Percentiles rank a stretch among this genome's conserved stretches.
Conservation (phyloP, 2,888 invertebrate genomes). For the Acleris holmiana region DNA sequence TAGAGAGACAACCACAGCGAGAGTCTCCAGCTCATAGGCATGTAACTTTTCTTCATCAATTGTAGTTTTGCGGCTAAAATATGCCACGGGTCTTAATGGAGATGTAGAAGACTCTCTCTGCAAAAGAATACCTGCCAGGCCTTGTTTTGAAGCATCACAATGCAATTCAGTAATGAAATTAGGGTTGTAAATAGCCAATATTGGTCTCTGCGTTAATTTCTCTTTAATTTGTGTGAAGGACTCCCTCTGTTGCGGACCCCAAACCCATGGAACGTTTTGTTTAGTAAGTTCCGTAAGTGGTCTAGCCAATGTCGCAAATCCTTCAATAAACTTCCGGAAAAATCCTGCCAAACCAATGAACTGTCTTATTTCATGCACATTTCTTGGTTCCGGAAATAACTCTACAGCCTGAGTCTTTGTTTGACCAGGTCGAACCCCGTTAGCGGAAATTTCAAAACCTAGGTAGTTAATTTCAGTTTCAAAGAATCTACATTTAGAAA, state of each 20-base stretch:
- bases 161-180: slow-evolving; percentile 41
- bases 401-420: slow-evolving; percentile 29
- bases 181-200: slow-evolving; percentile 46
- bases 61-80: slow-evolving; percentile 37
- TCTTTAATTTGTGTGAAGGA: not conserved
- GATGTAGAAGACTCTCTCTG: slow-evolving; percentile 8
- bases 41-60: slow-evolving; percentile 40
- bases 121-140: slow-evolving; percentile 34
- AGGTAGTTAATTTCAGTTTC: slow-evolving; percentile 31
- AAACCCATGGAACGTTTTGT: slow-evolving; percentile 26
- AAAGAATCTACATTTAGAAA: slow-evolving; percentile 37
- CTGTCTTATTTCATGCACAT: slow-evolving; percentile 32
- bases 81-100: slow-evolving; percentile 29
- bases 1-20: slow-evolving; percentile 38
- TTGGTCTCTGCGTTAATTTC: too few relatives aligned
- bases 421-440: slow-evolving; percentile 30
- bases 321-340: slow-evolving; percentile 22
- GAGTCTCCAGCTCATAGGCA: slow-evolving; percentile 42
- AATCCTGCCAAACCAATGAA: slow-evolving; percentile 32
- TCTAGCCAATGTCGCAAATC: slow-evolving; percentile 8
- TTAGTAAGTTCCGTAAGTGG: slow-evolving; percentile 16
- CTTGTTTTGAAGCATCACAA: slow-evolving; percentile 37
- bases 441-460: slow-evolving; percentile 28
- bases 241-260: not conserved
- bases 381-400: slow-evolving; percentile 32